phyloP scores from a whole-genome alignment of 2,113 vertebrate genomes.

The Leptobrachium ailaonicum region DNA sequence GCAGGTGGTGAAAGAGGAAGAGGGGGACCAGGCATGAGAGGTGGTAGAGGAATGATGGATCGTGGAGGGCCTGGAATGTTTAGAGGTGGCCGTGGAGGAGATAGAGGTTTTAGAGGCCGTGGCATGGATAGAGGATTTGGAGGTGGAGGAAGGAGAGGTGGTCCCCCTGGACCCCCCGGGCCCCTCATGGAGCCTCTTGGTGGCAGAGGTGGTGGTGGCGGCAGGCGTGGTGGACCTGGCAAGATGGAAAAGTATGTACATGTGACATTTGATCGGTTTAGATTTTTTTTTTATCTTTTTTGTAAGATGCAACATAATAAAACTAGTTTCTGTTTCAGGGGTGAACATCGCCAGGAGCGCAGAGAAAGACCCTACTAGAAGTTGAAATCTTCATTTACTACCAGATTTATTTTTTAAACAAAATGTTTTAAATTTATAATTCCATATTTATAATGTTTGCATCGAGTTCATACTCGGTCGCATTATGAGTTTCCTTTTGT shows the following conservation, averaged over 20 bases:
- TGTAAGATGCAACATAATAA: neutral
- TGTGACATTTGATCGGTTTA: neutral
- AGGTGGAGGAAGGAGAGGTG: conserved; percentile 78
- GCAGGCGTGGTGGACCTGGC: conserved; percentile 72
- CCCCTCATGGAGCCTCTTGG: conserved; percentile 77
- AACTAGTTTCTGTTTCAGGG: conserved; percentile 58
- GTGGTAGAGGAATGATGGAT: conserved; percentile 84
- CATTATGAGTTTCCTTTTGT: conserved; percentile 76
- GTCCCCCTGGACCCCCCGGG: conserved; percentile 69
- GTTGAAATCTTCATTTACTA: conserved; percentile 72
- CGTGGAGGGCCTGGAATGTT: conserved; percentile 83
- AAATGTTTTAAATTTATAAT: conserved; percentile 91
- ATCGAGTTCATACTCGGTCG: conserved; percentile 54
- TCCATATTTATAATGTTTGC: conserved; percentile 83
- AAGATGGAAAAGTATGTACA: conserved; percentile 75
- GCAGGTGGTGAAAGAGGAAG: conserved; percentile 82
- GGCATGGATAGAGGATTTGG: conserved; percentile 87
- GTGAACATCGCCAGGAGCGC: conserved; percentile 88
- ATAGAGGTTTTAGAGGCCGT: conserved; percentile 86
- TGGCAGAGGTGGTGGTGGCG: conserved; percentile 59
- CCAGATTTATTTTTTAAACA: conserved; percentile 90
- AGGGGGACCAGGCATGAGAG: conserved; percentile 89
- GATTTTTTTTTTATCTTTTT: too few species aligned
- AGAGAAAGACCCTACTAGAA: conserved; percentile 86
- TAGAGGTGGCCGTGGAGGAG: conserved; percentile 73